These are phyloP conservation scores for Asbolus verrucosus DNA, from an alignment of 1,140 invertebrate genomes.

Conservation along the genomic window DNA sequence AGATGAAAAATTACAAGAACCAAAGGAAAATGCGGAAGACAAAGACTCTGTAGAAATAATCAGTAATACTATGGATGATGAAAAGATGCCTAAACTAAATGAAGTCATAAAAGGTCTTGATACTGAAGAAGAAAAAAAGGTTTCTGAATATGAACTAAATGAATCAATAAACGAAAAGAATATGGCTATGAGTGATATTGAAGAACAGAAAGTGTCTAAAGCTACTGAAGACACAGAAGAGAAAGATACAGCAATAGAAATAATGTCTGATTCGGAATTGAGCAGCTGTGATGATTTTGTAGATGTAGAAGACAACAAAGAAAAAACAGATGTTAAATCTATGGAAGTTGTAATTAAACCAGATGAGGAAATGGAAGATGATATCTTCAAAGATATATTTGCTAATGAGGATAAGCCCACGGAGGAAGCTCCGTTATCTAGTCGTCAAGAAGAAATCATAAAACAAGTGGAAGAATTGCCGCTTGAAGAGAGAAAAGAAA, in stretches of 20 bases:
- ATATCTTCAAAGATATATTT: conserved; percentile 79
- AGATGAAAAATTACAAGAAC: no score
- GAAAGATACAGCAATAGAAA: conserved; percentile 49
- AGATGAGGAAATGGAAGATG: conserved; percentile 68
- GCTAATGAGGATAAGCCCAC: conserved; percentile 41
- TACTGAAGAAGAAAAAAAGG: conserved; percentile 37
- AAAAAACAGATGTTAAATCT: conserved; percentile 48
- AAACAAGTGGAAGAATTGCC: no score
- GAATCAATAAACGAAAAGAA: no score
- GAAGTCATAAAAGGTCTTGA: no score
- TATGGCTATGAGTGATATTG: no score
- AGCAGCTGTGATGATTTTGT: conserved; percentile 67
- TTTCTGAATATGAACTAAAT: no score
- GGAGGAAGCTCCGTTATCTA: conserved; percentile 10
- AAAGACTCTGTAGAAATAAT: no score
- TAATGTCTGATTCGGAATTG: conserved; percentile 53
- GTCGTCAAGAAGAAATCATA: conserved; percentile 43
- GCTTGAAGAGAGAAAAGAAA: no score
- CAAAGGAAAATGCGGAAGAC: no score
- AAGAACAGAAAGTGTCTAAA: conserved; percentile 3
- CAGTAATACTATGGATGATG: conserved; percentile 44
- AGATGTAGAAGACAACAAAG: conserved; percentile 66
- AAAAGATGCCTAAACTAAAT: conserved; percentile 49
- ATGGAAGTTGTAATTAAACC: conserved; percentile 64
- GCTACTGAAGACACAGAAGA: conserved; percentile 24